Conservation (phyloP, 2,113 vertebrate genomes). For the Spea bombifrons region DNA sequence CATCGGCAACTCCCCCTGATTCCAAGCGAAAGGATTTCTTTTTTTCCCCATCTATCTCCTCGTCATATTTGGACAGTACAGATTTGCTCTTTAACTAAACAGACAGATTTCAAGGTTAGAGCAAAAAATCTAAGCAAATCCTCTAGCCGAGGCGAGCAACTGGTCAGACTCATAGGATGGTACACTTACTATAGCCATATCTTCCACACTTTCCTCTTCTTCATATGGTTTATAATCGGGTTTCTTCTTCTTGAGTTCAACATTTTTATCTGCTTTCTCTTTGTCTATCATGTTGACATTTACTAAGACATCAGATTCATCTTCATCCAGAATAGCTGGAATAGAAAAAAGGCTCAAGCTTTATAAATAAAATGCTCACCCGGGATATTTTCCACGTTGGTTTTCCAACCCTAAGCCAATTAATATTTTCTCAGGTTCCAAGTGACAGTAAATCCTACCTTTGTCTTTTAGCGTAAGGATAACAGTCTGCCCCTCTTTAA, state of each 20-base stretch:
- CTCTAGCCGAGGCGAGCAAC: neutral
- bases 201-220: slow-evolving; percentile 81
- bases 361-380: no score
- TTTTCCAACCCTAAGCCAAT: no score
- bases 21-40: slow-evolving; percentile 79
- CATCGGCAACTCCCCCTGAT: slow-evolving; percentile 70
- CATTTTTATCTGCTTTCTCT: slow-evolving; percentile 83
- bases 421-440: neutral
- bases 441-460: slow-evolving; percentile 59
- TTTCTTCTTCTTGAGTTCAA: slow-evolving; percentile 85
- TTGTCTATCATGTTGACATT: slow-evolving; percentile 82
- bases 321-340: slow-evolving; percentile 72
- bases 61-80: slow-evolving; percentile 84
- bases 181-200: slow-evolving; percentile 68
- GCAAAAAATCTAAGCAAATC: neutral
- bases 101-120: neutral
- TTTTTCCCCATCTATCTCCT: slow-evolving; percentile 85
- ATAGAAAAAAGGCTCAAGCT: no score
- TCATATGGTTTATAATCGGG: slow-evolving; percentile 82
- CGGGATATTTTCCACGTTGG: no score
- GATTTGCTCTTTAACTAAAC: slow-evolving; percentile 67
- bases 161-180: neutral
- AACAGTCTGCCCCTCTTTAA: slow-evolving; percentile 79
- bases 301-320: slow-evolving; percentile 78
- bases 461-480: slow-evolving; percentile 87